phyloP scores from a whole-genome alignment of 2,888 invertebrate genomes.

The Pelosia muscerda region DNA sequence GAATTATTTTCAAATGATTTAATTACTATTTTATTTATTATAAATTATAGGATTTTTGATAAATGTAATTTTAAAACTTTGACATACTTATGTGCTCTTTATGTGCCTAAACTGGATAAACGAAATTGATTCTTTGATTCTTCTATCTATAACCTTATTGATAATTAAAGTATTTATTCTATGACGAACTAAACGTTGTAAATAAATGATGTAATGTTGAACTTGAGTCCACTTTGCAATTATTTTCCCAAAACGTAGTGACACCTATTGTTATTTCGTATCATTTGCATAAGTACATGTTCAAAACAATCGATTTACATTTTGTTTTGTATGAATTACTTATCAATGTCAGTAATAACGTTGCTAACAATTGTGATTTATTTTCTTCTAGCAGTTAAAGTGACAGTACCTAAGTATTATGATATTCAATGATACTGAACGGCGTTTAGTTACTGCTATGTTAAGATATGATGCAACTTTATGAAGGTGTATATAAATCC shows the following conservation, averaged over 20 bases:
- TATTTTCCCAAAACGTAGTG: not conserved
- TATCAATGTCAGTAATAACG: constrained; percentile 10
- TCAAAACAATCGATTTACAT: constrained; percentile 9
- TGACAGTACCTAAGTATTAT: not conserved
- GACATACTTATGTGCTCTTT: too few relatives aligned
- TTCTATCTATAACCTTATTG: not conserved
- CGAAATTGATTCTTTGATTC: too few relatives aligned
- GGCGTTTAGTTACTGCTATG: too few relatives aligned
- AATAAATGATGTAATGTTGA: not conserved
- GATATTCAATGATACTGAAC: too few relatives aligned
- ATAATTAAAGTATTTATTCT: not conserved
- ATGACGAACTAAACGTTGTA: not conserved
- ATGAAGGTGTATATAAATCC: too few relatives aligned
- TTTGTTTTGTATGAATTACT: constrained; percentile 15
- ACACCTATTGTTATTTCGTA: not conserved
- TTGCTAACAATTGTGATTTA: not conserved
- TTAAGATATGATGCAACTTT: too few relatives aligned
- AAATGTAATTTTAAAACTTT: too few relatives aligned
- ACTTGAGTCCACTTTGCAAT: not conserved
- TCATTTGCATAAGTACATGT: not conserved
- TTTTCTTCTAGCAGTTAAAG: not conserved
- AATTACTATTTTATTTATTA: too few relatives aligned
- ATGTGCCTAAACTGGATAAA: too few relatives aligned
- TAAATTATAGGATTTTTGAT: too few relatives aligned
- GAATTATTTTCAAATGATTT: too few relatives aligned